A percentile compares a stretch with the other conserved stretches of the same genome.
Conservation (phyloP, 2,797 vertebrate species). For the Sebastes nivosus region DNA sequence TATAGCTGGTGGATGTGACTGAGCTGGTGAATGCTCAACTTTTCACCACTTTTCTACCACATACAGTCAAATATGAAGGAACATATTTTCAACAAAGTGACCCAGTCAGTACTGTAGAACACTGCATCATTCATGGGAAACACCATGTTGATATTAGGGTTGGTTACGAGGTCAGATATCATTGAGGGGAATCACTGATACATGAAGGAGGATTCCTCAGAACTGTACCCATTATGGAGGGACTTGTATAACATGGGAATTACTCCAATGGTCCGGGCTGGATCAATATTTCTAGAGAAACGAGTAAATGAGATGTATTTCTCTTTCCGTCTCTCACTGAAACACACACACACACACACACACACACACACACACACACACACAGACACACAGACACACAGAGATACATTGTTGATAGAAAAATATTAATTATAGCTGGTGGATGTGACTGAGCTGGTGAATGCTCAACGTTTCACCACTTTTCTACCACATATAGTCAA, state of each 20-base stretch:
- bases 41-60: background rate
- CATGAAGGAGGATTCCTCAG: conserved; percentile 14
- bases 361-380: background rate
- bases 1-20: too few species aligned
- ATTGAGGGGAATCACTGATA: conserved; percentile 32
- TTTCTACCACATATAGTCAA: background rate
- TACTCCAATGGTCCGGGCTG: background rate
- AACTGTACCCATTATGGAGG: background rate
- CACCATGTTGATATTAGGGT: background rate
- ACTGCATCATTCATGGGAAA: background rate
- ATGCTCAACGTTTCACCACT: background rate
- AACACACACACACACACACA: background rate
- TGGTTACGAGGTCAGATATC: background rate
- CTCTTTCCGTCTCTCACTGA: background rate
- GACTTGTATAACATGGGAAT: background rate
- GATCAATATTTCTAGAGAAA: conserved; percentile 54
- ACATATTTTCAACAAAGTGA: background rate
- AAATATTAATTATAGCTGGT: too few species aligned
- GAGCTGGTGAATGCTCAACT: too few species aligned
- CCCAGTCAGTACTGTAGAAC: background rate
- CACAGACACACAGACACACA: background rate
- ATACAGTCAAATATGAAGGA: background rate
- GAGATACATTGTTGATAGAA: too few species aligned
- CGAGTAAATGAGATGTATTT: conserved; percentile 7
- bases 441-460: too few species aligned